phyloP scores from a whole-genome alignment of 2,797 vertebrate species.

The Megaceryle alcyon region DNA sequence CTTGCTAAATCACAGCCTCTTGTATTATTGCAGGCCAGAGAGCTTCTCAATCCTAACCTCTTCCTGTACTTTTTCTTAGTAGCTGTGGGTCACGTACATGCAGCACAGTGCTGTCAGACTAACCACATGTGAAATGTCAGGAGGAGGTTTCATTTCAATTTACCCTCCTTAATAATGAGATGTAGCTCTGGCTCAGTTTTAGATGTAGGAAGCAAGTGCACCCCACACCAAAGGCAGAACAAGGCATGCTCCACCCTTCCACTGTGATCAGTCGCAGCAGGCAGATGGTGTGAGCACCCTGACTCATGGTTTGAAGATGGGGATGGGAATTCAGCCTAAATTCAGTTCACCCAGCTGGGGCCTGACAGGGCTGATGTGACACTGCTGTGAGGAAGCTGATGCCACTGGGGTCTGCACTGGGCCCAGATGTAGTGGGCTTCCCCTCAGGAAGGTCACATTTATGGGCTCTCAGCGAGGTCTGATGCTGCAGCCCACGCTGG shows the following conservation, averaged over 20 bases:
- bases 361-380: fast-evolving
- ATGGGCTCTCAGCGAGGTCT: fast-evolving
- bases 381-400: not conserved
- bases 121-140: not conserved
- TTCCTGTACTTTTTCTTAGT: not conserved
- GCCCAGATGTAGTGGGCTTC: fast-evolving
- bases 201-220: not conserved
- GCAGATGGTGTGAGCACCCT: fast-evolving
- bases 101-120: not conserved
- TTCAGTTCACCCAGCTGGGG: not conserved
- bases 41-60: not conserved
- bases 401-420: fast-evolving
- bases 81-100: not conserved
- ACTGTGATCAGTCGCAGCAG: fast-evolving
- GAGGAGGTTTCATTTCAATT: not conserved
- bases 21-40: not conserved
- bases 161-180: not conserved
- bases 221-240: not conserved
- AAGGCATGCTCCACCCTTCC: not conserved
- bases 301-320: not conserved
- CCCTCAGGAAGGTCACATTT: not conserved
- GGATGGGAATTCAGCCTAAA: not conserved
- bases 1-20: not conserved
- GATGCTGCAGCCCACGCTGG: not conserved
- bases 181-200: not conserved